A percentile compares a stretch with the other conserved stretches of the same genome.
Evolutionary conservation across 1,140 invertebrate genomes (phyloP).

Genomic region (Apis dorsata): DNA sequence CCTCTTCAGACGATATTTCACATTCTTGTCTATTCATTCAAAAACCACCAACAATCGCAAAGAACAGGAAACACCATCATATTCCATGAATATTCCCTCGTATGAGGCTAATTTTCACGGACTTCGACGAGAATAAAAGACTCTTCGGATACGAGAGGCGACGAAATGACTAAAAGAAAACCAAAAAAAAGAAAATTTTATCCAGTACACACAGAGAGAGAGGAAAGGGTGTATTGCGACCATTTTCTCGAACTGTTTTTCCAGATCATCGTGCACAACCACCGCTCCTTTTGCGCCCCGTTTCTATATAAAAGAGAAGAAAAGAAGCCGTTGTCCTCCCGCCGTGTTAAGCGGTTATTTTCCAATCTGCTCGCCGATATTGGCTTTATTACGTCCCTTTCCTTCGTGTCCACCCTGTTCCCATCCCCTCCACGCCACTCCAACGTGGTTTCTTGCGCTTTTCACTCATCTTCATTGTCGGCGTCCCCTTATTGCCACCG

Average conservation of each 20-base stretch:
- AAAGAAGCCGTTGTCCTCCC: constrained; percentile 50
- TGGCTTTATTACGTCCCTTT: constrained; percentile 61
- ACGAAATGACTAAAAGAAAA: neutral
- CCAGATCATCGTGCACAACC: constrained; percentile 18
- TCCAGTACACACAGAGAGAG: neutral
- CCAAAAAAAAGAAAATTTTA: neutral
- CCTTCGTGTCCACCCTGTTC: neutral
- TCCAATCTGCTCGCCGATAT: constrained; percentile 63
- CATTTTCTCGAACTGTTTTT: constrained; percentile 22
- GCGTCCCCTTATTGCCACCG: constrained; percentile 19
- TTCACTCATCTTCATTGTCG: constrained; percentile 47
- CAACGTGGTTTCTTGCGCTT: constrained; percentile 13
- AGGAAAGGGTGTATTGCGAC: neutral
- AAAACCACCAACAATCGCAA: neutral
- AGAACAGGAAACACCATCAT: neutral
- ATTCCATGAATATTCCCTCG: constrained; percentile 13
- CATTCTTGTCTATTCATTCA: neutral
- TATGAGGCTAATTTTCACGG: neutral
- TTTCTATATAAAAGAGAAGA: constrained; percentile 7
- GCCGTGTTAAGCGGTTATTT: constrained; percentile 56
- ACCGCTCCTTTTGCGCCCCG: neutral
- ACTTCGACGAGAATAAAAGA: constrained; percentile 1
- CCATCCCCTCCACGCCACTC: neutral
- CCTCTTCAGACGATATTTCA: neutral
- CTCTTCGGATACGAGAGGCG: too few species aligned